A percentile compares a stretch with the other conserved stretches of the same genome.
These are phyloP conservation scores for Andricus curvator DNA, from an alignment of 2,888 invertebrate species.

Conservation along the genomic window DNA sequence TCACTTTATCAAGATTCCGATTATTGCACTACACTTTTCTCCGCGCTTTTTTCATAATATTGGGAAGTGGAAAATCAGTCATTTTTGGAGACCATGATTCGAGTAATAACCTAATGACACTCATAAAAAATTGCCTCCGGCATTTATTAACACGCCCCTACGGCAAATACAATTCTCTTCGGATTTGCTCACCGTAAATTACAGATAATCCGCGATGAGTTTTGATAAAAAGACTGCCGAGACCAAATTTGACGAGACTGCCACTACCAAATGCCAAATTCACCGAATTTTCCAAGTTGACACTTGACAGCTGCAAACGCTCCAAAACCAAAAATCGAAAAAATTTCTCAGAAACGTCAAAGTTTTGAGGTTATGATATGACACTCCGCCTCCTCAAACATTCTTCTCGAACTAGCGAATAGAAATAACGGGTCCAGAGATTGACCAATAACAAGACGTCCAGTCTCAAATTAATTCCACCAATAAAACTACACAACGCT, in stretches of 20 bases:
- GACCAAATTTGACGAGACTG: too few relatives aligned
- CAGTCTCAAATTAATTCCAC: not conserved
- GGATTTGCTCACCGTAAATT: not conserved
- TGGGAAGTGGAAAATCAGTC: not conserved
- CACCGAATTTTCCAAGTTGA: not conserved
- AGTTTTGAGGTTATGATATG: too few relatives aligned
- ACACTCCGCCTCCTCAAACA: too few relatives aligned
- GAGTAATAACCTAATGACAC: not conserved
- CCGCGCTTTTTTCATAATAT: not conserved
- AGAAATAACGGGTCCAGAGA: not conserved
- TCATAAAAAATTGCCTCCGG: not conserved
- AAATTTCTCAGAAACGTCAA: too few relatives aligned
- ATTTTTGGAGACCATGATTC: not conserved
- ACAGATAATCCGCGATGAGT: too few relatives aligned
- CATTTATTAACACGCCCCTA: slow-evolving; percentile 28
- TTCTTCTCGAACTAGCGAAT: too few relatives aligned
- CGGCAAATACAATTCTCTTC: not conserved
- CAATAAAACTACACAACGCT: not conserved
- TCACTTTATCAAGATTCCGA: not conserved
- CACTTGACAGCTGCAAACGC: not conserved
- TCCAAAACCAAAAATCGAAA: too few relatives aligned
- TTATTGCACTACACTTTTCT: slow-evolving; percentile 9
- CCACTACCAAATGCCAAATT: too few relatives aligned
- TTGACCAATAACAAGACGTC: not conserved
- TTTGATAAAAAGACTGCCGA: too few relatives aligned